Evolutionary conservation across 2,113 vertebrate species (phyloP).

Genomic region (Saimiri boliviensis): DNA sequence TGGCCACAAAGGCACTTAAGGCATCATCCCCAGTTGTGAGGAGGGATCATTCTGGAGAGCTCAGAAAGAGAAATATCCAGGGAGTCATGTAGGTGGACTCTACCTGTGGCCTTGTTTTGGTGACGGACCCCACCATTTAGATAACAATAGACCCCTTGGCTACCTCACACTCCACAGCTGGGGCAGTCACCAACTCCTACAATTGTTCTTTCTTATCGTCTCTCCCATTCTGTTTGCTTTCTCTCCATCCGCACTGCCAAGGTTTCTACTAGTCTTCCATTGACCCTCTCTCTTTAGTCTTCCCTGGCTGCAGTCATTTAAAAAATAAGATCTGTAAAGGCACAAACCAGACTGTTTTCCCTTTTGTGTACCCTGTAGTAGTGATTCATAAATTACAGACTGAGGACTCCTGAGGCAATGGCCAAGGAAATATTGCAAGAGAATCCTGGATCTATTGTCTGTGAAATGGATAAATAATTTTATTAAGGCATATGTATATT

Average conservation of each 20-base stretch:
- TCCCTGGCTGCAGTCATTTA: not conserved
- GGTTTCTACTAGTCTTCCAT: not conserved
- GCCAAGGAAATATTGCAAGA: not conserved
- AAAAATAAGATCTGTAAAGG: not conserved
- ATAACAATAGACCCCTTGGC: fast-evolving
- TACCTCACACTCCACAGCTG: not conserved
- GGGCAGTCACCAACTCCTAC: too few relatives aligned
- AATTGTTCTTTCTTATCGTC: not conserved
- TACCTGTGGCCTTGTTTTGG: not conserved
- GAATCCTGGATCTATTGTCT: not conserved
- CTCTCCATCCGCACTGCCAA: not conserved
- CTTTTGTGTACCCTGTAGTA: not conserved
- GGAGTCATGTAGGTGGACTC: fast-evolving
- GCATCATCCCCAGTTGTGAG: not conserved
- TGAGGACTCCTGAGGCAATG: not conserved
- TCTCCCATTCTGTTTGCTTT: not conserved
- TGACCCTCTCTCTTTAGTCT: not conserved
- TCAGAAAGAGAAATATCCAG: not conserved
- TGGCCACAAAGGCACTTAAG: not conserved
- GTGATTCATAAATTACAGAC: not conserved
- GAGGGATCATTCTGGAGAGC: not conserved
- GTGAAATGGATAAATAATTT: not conserved
- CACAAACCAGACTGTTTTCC: not conserved
- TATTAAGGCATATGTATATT: not conserved
- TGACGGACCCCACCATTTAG: not conserved